Percentiles rank a stretch among this genome's conserved stretches.
Conservation (phyloP, 2,888 invertebrate genomes). For the Apotomis betuletana region DNA sequence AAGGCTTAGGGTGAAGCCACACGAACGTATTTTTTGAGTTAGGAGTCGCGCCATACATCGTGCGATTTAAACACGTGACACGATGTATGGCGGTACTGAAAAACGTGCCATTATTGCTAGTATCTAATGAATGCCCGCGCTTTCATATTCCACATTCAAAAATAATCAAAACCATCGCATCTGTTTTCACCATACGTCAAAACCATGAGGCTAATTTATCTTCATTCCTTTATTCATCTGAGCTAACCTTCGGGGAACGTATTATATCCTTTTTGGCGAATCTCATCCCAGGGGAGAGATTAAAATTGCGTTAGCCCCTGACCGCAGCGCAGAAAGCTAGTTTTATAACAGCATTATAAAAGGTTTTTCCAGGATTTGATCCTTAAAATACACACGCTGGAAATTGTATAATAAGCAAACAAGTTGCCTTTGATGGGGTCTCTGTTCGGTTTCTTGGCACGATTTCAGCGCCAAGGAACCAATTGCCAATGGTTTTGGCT, state of each 20-base stretch:
- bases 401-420: background rate
- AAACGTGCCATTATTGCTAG: too few species aligned
- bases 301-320: constrained; percentile 37
- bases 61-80: too few species aligned
- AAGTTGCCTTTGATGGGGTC: background rate
- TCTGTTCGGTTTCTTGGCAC: constrained; percentile 4
- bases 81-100: too few species aligned
- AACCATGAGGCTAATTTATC: constrained; percentile 37
- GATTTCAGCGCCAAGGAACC: constrained; percentile 1
- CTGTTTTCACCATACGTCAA: constrained; percentile 18
- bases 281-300: constrained; percentile 29
- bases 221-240: constrained; percentile 41
- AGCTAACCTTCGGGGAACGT: constrained; percentile 33
- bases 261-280: constrained; percentile 32
- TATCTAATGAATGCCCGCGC: background rate
- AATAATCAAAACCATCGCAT: constrained; percentile 8
- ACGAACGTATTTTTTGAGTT: too few species aligned
- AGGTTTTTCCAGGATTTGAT: background rate
- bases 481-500: constrained; percentile 6
- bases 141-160: background rate
- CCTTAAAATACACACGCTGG: background rate
- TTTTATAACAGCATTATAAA: constrained; percentile 1
- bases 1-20: too few species aligned
- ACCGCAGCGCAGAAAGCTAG: constrained; percentile 15
- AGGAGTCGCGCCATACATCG: too few species aligned